Evolutionary conservation across 2,888 invertebrate genomes (phyloP).

Genomic region (Apantesis nais): DNA sequence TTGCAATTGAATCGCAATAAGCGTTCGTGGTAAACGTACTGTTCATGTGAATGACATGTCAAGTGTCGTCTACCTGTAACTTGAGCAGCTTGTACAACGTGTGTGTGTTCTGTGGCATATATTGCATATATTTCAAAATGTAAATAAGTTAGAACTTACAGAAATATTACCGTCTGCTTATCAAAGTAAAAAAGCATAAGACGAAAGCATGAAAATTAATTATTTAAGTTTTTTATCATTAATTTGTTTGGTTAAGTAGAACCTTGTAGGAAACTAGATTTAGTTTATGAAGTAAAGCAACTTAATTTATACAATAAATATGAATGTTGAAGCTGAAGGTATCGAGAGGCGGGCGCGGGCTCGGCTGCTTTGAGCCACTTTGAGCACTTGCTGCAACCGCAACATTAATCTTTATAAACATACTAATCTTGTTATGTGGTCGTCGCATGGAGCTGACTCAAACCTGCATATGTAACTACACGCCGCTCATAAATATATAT

Average conservation of each 20-base stretch:
- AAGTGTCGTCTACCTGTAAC: no score
- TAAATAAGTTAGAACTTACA: no score
- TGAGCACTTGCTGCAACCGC: neutral
- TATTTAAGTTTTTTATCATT: neutral
- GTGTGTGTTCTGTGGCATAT: no score
- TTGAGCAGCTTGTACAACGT: no score
- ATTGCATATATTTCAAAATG: no score
- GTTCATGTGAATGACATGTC: no score
- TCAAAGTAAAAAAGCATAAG: neutral
- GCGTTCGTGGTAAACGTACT: no score
- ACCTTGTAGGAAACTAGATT: neutral
- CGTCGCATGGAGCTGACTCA: neutral
- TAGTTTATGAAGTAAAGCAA: conserved; percentile 3
- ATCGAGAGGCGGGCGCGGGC: neutral
- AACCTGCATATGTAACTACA: neutral
- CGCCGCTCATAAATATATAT: neutral
- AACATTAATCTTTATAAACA: conserved; percentile 6
- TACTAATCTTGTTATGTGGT: conserved; percentile 11
- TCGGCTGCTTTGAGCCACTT: conserved; percentile 1
- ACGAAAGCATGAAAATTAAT: neutral
- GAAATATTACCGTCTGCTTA: no score
- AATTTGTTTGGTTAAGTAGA: neutral
- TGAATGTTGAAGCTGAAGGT: conserved; percentile 26
- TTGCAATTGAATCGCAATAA: no score
- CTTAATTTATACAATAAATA: conserved; percentile 32